Evolutionary conservation across 2,888 invertebrate genomes (phyloP), one percentile per base, ranked within the genome.

Genomic region (Sepiola atlantica): DNA sequence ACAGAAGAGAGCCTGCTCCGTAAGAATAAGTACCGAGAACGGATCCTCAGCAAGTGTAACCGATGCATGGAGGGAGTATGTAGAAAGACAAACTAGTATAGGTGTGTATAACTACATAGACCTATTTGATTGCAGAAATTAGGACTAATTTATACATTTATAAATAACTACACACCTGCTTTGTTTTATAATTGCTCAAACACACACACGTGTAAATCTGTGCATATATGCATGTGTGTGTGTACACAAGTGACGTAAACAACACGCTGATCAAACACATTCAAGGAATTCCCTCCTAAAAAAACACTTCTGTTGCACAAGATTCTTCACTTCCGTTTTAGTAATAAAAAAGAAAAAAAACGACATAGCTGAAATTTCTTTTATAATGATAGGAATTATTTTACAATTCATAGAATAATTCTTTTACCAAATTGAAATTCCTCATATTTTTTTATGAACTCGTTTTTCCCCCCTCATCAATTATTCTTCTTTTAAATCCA

Each of bases 341-440:
- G n/a, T n/a, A 77, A 77, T 77, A 32, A 77, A 77, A 77, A 77
- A 77, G 16, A n/a, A 32, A 32, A 77, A 77, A 77, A 77, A 77
- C 32, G 77, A n/a, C 77, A 77, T 77, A n/a, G n/a, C 77, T 77
- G 77, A 77, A 77, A 77, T 77, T 77, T 77, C 77, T 32, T 77
- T n/a, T 32, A n/a, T 77, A 77, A 77, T 77, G 32, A 77, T n/a
- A n/a, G 77, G 77, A 77, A 77, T 77, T 77, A 77, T 77, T 77
- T 77, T 77, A n/a, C 77, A n/a, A 77, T 77, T 77, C n/a, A 32
- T 16, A 16, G 77, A 77, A 77, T 77, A 16, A 77, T 77, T 77
- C 8, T n/a, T 77, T 32, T 4, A n/a, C 28, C 61, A 77, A 1
- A 32, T 77, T 77, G 12, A 77, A 77, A 77, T 77, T 77, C 77